Base-by-base conservation (phyloP, 2,113 vertebrate genomes). In the Rissa tridactyla region DNA sequence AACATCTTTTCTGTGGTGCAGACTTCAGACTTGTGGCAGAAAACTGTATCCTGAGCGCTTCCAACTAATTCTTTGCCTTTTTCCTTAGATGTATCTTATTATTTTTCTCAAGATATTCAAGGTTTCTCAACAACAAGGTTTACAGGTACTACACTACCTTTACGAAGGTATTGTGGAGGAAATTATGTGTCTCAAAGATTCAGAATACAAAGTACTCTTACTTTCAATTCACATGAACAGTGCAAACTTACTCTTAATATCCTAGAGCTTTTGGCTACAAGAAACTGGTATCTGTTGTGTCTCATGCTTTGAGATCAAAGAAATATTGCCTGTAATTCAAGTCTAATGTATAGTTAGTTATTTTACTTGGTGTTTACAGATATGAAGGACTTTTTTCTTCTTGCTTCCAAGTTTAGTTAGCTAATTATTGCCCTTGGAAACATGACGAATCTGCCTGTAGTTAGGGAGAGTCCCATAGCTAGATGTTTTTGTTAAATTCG, bases 61-160 rank as follows among this genome's bases (percentile, higher is more conserved):
- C 51, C 65, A 81, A 7, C 13, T 72, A 14, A 52, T 51, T 25
- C 6, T 15, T 88, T 20, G 29, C 9, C 14, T 58, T 30, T 66
- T 38, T n/a, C n/a, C 27, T 57, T 51, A 46, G 52, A 3, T 11
- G 5, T 5, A 13, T n/a, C 62, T 71, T 46, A 47, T 17, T 82
- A 15, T 90, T 90, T 76, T 77, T 84, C 72, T 87, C 27, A 65
- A 3, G 4, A 2, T 65, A 5, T 36, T 58, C 44, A 12, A 19
- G 18, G 42, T 72, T 92, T 77, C 15, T 36, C 44, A 73, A 0
- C 32, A 29, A 5, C 5, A 19, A 18, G 46, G 11, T 82, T 84
- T 69, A 58, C n/a, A 55, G 66, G 25, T 38, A 5, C 15, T 22
- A 0, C 6, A 0, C 17, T 68, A 7, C 34, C 11, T 42, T 57